A percentile compares a stretch with the other conserved stretches of the same genome.
phyloP scores from a whole-genome alignment of 2,113 vertebrate species.

The Axis porcinus region DNA sequence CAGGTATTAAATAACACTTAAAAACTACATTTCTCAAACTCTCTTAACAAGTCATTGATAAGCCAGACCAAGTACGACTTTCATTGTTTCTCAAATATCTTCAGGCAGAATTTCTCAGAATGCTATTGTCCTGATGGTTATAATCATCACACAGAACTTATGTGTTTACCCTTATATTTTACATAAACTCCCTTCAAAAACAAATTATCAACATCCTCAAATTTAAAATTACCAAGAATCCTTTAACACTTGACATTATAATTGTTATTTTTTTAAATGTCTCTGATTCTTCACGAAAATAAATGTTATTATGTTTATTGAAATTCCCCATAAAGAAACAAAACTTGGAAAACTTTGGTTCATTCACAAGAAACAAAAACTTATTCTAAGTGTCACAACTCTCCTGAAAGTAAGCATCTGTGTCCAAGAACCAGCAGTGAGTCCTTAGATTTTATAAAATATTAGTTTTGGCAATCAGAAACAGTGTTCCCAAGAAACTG shows the following conservation, averaged over 20 bases:
- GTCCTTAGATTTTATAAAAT: not conserved
- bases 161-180: not conserved
- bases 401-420: not conserved
- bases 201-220: not conserved
- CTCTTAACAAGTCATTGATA: conserved; percentile 63
- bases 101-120: not conserved
- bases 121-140: not conserved
- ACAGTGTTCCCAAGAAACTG: not conserved
- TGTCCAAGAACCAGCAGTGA: not conserved
- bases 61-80: conserved; percentile 64
- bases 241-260: not conserved
- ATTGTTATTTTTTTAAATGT: not conserved
- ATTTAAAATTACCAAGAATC: not conserved
- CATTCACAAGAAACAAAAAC: not conserved
- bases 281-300: not conserved
- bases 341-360: not conserved
- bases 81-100: conserved; percentile 68
- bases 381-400: not conserved
- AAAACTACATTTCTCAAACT: conserved; percentile 72
- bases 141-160: not conserved
- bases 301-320: not conserved
- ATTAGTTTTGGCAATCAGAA: not conserved
- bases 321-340: not conserved
- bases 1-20: conserved; percentile 65
- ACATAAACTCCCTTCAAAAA: not conserved